A percentile compares a stretch with the other conserved stretches of the same genome.
Conservation (phyloP, 2,797 vertebrate species). For the Pristis pectinata region DNA sequence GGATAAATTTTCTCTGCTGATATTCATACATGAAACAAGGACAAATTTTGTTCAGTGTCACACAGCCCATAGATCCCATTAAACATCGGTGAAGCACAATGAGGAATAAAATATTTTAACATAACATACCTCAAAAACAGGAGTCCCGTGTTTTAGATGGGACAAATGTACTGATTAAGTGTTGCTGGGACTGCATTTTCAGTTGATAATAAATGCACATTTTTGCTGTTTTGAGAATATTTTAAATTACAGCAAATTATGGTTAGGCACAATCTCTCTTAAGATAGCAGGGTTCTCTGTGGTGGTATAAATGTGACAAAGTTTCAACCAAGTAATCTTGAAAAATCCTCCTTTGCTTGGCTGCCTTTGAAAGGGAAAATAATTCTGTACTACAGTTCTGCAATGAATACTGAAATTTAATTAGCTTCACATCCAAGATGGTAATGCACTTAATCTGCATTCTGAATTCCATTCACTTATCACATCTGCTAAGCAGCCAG, state of each 20-base stretch:
- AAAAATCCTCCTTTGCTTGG: neutral
- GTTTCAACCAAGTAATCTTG: neutral
- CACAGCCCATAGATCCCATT: neutral
- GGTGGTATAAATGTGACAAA: neutral
- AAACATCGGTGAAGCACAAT: neutral
- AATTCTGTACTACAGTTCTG: neutral
- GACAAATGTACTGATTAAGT: neutral
- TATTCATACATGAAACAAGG: neutral
- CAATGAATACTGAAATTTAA: neutral
- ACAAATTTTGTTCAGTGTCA: neutral
- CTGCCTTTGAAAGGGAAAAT: neutral
- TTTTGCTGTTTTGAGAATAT: too few relatives aligned
- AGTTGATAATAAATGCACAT: neutral
- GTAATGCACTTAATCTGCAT: neutral
- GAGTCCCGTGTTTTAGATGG: neutral
- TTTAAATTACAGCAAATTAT: neutral
- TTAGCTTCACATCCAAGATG: neutral
- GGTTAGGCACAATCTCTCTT: neutral
- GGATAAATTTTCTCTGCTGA: neutral
- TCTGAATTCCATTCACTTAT: neutral
- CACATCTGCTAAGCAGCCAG: neutral
- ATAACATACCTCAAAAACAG: neutral
- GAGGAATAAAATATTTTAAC: neutral
- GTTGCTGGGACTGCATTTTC: neutral
- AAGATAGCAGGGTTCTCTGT: neutral